A percentile compares a stretch with the other conserved stretches of the same genome.
phyloP scores from a whole-genome alignment of 2,888 invertebrate species.

The Steromphala cineraria region DNA sequence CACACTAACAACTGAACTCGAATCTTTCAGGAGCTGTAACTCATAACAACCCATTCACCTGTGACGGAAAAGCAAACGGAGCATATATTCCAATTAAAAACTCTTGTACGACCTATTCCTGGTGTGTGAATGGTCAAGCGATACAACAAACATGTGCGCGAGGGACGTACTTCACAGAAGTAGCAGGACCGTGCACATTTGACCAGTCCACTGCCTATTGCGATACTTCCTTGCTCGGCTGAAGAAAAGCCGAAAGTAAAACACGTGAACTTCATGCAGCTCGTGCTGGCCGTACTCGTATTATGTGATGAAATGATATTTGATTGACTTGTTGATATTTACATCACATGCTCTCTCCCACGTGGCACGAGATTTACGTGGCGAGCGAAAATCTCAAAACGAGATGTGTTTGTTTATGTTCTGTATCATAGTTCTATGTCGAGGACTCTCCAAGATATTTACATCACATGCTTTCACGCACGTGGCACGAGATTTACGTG shows the following conservation, averaged over 20 bases:
- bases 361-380: no score
- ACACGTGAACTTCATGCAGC: not conserved
- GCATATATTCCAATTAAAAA: not conserved
- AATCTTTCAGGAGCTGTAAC: not conserved
- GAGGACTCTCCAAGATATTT: no score
- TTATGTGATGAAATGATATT: no score
- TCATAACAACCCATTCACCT: not conserved
- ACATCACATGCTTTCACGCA: no score
- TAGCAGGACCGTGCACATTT: constrained; percentile 16
- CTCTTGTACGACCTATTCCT: not conserved
- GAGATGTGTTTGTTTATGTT: no score
- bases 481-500: no score
- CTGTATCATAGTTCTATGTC: no score
- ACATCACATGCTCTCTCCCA: no score
- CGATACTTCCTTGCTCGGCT: not conserved
- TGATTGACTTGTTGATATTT: not conserved
- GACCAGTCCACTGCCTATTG: not conserved
- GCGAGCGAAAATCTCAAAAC: no score
- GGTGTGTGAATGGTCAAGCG: constrained; percentile 14
- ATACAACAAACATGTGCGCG: not conserved
- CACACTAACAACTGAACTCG: not conserved
- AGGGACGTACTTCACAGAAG: constrained; percentile 1
- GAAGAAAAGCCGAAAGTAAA: not conserved
- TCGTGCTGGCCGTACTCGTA: not conserved
- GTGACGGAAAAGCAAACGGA: constrained; percentile 3